phyloP scores from a whole-genome alignment of 2,797 vertebrate species.

The Anas bahamensis region DNA sequence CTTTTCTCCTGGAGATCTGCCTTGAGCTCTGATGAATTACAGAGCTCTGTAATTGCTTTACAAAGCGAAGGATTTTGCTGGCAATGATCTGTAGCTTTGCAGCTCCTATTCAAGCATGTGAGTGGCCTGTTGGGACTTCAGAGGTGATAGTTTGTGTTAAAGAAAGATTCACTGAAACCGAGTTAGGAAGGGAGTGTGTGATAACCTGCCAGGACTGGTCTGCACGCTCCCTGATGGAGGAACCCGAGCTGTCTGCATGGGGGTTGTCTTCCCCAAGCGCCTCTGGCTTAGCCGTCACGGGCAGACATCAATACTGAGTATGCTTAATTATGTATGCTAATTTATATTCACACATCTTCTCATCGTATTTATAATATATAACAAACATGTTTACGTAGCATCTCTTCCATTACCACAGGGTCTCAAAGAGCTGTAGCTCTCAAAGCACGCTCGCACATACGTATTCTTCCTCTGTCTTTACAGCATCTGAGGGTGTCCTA shows the following conservation, averaged over 20 bases:
- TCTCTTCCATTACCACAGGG: background rate
- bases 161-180: background rate
- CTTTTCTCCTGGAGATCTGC: slow-evolving; percentile 5
- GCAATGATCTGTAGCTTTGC: background rate
- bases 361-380: slow-evolving; percentile 29
- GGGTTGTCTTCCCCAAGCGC: background rate
- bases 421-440: slow-evolving; percentile 12
- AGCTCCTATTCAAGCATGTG: background rate
- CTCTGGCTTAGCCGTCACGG: background rate
- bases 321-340: slow-evolving; percentile 32
- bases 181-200: background rate
- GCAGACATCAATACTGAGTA: background rate
- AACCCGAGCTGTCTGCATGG: background rate
- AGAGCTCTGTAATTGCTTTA: slow-evolving; percentile 11
- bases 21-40: slow-evolving; percentile 12
- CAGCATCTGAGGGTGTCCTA: slow-evolving; percentile 57
- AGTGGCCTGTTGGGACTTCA: background rate
- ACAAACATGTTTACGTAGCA: slow-evolving; percentile 1
- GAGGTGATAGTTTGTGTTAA: background rate
- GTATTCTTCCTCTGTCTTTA: slow-evolving; percentile 39
- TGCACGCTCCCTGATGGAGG: background rate
- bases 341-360: slow-evolving; percentile 18
- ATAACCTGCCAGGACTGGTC: background rate
- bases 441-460: slow-evolving; percentile 2
- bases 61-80: background rate